Evolutionary conservation across 1,140 invertebrate genomes (phyloP), one percentile per base, ranked within the genome.

Genomic region (Andricus grossulariae): DNA sequence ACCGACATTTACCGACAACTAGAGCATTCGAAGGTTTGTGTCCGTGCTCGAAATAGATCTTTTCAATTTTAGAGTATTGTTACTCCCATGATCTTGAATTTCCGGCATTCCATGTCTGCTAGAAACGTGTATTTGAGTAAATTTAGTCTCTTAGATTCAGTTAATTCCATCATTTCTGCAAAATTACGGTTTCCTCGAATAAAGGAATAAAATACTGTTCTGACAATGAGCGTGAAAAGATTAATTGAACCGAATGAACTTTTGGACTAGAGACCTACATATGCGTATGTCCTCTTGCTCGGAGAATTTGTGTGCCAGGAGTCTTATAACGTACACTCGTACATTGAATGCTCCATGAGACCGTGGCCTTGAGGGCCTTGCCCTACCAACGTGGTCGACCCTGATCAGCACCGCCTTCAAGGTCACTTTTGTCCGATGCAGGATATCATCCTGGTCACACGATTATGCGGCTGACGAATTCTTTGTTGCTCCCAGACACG

Each of bases 341-440:
- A 45, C 39, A 45, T 15, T 66, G 52, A 39, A 66, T 66, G 60
- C 39, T 45, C 39, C 39, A 45, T 45, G 39, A 45, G 39, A 10
- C 39, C 39, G 39, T 78, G 84, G 74, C 85, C 85, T 87, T 87
- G 84, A 80, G 85, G 85, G 83, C 80, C 79, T 87, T 87, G 82
- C 83, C 80, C 85, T 76, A 80, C 74, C 82, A 75, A 79, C 78
- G 49, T 52, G 72, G 75, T 76, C 81, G 86, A 80, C 86, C 86
- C 82, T 88, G 87, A 87, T 88, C 80, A 77, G 72, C 72, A 60
- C 60, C 50, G 70, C 49, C 70, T 19, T 60, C 86, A 82, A 84
- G 83, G 84, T 80, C 81, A 74, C 80, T 85, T 83, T 85, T 85
- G 81, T 84, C 79, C 77, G 57, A 55, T 71, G 73, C 76, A 66